Evolutionary conservation across 2,888 invertebrate genomes (phyloP).

Genomic region (Melangyna quadrimaculata): DNA sequence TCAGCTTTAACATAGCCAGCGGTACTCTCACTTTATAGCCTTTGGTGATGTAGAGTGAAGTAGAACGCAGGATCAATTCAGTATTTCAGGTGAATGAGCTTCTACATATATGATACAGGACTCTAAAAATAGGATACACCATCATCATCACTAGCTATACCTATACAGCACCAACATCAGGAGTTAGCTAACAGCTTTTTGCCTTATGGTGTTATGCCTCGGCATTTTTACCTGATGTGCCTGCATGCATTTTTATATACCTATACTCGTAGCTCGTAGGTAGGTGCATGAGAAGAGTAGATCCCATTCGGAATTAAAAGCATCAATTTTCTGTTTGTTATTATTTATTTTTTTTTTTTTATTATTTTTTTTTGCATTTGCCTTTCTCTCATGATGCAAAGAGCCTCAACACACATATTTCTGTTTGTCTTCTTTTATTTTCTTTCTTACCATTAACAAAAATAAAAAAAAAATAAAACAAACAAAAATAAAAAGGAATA

Average conservation of each 20-base stretch:
- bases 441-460: conserved; percentile 35
- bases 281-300: no score
- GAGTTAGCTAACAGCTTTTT: conserved; percentile 37
- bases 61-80: conserved; percentile 60
- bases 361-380: conserved; percentile 41
- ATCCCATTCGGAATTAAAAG: conserved; percentile 70
- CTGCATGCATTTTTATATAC: conserved; percentile 39
- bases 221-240: conserved; percentile 38
- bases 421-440: conserved; percentile 62
- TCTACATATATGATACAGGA: conserved; percentile 25
- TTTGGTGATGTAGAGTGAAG: no score
- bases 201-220: conserved; percentile 42
- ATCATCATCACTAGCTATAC: no score
- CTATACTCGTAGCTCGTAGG: no score
- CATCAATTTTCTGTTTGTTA: conserved; percentile 70
- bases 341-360: conserved; percentile 39
- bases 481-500: conserved; percentile 13
- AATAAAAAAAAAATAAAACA: conserved; percentile 25
- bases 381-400: conserved; percentile 40
- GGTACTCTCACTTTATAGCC: conserved; percentile 63
- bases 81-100: conserved; percentile 71
- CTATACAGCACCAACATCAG: neutral
- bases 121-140: conserved; percentile 6
- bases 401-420: conserved; percentile 40
- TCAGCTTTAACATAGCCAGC: conserved; percentile 30